Conservation (phyloP, 2,888 invertebrate genomes). For the Stictocephala bisonia region DNA sequence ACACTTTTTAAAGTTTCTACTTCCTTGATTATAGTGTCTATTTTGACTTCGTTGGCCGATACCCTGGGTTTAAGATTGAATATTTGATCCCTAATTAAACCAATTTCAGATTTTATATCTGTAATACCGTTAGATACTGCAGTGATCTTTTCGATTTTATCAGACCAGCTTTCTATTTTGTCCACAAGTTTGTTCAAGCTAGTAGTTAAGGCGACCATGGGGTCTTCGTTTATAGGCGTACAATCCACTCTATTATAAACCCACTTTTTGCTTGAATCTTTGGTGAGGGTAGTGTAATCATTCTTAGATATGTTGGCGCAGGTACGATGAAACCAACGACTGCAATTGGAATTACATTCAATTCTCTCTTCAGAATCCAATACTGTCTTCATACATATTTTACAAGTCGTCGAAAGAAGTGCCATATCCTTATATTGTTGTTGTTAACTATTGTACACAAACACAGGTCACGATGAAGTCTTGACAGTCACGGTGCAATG, state of each 20-base stretch:
- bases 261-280: neutral
- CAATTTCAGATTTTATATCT: slow-evolving; percentile 2
- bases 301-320: neutral
- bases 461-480: too few species aligned
- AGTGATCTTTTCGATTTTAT: neutral
- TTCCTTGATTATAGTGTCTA: neutral
- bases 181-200: neutral
- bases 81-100: neutral
- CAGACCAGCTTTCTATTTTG: slow-evolving; percentile 11
- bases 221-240: neutral
- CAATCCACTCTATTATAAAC: neutral
- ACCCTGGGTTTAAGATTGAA: slow-evolving; percentile 1
- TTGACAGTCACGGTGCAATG: too few species aligned
- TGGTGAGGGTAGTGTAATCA: neutral
- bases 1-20: neutral
- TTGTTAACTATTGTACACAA: too few species aligned
- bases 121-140: neutral
- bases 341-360: slow-evolving; percentile 9
- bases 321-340: slow-evolving; percentile 12
- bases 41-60: neutral
- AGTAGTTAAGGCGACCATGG: neutral
- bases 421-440: neutral
- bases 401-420: neutral
- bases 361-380: slow-evolving; percentile 15
- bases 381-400: neutral